These are phyloP conservation scores for Enteromius argenteus DNA, from an alignment of 2,797 vertebrate genomes.

Conservation along the genomic window DNA sequence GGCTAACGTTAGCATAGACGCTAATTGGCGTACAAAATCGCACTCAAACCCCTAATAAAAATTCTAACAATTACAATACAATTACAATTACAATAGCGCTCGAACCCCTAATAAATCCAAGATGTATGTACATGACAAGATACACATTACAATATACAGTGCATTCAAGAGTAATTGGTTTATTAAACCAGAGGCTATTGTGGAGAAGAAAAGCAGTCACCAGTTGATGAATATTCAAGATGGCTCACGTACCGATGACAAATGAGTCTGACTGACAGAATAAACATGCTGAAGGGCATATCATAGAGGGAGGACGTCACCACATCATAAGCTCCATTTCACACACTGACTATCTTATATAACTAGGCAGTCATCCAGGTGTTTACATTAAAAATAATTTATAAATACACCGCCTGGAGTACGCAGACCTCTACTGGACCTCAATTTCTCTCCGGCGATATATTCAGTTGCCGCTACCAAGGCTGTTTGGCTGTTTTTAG, in stretches of 20 bases:
- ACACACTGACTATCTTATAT: conserved; percentile 30
- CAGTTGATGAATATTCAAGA: conserved; percentile 28
- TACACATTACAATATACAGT: neutral
- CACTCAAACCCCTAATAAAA: too few species aligned
- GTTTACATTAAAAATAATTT: conserved; percentile 41
- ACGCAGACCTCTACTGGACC: conserved; percentile 24
- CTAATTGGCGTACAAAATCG: too few species aligned
- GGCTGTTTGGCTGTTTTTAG: conserved; percentile 35
- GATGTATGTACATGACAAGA: neutral
- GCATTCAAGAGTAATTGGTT: neutral
- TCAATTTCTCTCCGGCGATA: conserved; percentile 21
- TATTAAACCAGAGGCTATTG: neutral
- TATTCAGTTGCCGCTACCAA: neutral
- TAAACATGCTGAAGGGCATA: conserved; percentile 34
- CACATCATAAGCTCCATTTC: conserved; percentile 33
- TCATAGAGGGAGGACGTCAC: conserved; percentile 19
- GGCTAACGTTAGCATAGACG: too few species aligned
- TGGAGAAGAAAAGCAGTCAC: neutral
- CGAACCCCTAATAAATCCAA: neutral
- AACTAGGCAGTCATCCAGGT: conserved; percentile 16
- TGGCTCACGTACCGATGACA: conserved; percentile 32
- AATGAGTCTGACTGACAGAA: conserved; percentile 33
- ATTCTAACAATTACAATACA: too few species aligned
- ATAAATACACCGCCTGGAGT: conserved; percentile 9
- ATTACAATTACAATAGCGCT: too few species aligned